These are phyloP conservation scores for Nannospalax galili DNA, from an alignment of 2,113 vertebrate genomes.

Conservation along the genomic window DNA sequence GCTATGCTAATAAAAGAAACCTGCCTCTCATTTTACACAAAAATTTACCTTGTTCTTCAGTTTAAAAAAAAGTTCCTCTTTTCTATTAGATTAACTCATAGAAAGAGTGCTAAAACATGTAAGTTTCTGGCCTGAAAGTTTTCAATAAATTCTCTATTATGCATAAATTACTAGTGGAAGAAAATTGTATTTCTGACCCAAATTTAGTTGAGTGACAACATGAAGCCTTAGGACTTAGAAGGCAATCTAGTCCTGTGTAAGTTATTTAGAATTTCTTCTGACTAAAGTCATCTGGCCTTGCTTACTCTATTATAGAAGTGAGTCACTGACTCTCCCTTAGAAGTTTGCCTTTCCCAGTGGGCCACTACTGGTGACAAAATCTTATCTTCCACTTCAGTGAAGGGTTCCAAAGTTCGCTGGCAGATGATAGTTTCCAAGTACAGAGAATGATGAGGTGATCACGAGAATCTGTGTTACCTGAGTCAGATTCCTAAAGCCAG, in stretches of 20 bases:
- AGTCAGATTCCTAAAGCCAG: neutral
- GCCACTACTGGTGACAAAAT: neutral
- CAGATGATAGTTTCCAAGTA: conserved; percentile 48
- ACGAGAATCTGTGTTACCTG: neutral
- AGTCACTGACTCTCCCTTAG: neutral
- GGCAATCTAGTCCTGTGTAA: neutral
- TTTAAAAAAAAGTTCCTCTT: conserved; percentile 49
- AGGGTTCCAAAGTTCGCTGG: conserved; percentile 44
- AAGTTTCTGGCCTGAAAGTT: conserved; percentile 17
- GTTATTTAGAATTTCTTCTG: neutral
- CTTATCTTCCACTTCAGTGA: conserved; percentile 2
- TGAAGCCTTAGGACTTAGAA: conserved; percentile 5
- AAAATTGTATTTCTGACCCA: conserved; percentile 24
- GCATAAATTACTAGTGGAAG: neutral
- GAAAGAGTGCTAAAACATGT: conserved; percentile 35
- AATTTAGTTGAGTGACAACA: neutral
- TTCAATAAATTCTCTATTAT: conserved; percentile 36
- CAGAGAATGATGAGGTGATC: neutral
- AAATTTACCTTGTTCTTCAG: conserved; percentile 63
- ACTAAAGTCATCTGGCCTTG: neutral
- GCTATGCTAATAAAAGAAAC: conserved; percentile 50
- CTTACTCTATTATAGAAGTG: neutral
- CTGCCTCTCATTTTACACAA: conserved; percentile 65
- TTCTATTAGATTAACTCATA: conserved; percentile 60
- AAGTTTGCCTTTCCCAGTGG: conserved; percentile 34